phyloP scores from a whole-genome alignment of 2,113 vertebrate species.

The Pandion haliaetus region DNA sequence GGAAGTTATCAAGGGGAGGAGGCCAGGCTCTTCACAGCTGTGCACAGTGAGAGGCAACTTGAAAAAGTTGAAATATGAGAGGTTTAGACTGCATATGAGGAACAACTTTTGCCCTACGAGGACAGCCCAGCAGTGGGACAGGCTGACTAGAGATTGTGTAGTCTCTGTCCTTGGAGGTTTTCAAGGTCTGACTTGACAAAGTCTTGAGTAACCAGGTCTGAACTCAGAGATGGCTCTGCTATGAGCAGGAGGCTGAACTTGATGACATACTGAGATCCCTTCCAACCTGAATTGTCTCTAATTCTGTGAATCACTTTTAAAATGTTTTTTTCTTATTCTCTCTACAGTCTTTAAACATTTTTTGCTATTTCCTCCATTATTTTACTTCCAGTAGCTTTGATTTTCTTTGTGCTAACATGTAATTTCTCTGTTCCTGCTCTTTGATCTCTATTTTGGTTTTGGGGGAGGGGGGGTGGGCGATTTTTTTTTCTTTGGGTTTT shows the following conservation, averaged over 20 bases:
- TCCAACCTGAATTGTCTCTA: neutral
- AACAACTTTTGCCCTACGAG: neutral
- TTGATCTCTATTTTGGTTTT: neutral
- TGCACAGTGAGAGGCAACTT: rapidly evolving
- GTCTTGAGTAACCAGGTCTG: neutral
- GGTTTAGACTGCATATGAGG: neutral
- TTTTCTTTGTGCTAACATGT: neutral
- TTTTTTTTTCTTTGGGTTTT: too few species aligned
- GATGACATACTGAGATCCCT: neutral
- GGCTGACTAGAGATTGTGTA: neutral
- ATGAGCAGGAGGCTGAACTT: neutral
- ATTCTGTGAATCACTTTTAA: neutral
- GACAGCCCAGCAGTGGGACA: neutral
- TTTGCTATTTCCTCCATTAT: neutral
- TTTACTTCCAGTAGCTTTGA: neutral
- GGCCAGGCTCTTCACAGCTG: neutral
- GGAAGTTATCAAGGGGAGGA: neutral
- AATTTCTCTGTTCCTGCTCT: neutral
- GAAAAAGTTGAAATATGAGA: neutral
- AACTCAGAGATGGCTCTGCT: neutral
- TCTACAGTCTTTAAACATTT: neutral
- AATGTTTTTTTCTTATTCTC: neutral
- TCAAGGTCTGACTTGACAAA: neutral
- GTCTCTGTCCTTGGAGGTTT: neutral
- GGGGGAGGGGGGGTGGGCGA: too few species aligned